A percentile compares a stretch with the other conserved stretches of the same genome.
phyloP scores from a whole-genome alignment of 2,113 vertebrate species.

The Misgurnus anguillicaudatus region DNA sequence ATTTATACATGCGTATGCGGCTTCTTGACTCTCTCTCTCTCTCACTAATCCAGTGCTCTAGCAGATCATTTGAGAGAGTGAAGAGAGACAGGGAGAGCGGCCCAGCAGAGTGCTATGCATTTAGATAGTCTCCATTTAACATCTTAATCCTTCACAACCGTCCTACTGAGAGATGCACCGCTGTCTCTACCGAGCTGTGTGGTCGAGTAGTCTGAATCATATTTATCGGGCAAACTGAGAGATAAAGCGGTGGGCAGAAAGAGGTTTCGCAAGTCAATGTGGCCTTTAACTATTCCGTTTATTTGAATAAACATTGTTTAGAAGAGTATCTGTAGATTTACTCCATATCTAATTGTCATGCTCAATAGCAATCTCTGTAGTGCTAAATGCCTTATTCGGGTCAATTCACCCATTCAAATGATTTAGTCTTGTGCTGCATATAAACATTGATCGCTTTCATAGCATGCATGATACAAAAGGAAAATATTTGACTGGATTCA shows the following conservation, averaged over 20 bases:
- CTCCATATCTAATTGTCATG: conserved; percentile 52
- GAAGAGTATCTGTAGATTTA: background rate
- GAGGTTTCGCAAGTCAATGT: background rate
- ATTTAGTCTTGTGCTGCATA: conserved; percentile 39
- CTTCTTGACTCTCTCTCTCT: conserved; percentile 66
- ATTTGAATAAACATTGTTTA: too few relatives aligned
- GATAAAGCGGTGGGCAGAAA: background rate
- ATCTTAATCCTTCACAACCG: conserved; percentile 74
- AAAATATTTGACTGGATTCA: conserved; percentile 62
- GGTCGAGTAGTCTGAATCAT: background rate
- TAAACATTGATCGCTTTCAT: conserved; percentile 48
- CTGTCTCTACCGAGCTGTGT: background rate
- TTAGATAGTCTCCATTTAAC: conserved; percentile 71
- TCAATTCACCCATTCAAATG: background rate
- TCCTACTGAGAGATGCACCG: conserved; percentile 65
- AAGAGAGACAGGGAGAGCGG: conserved; percentile 70
- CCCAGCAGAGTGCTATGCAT: conserved; percentile 69
- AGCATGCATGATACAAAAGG: conserved; percentile 69
- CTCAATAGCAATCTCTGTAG: background rate
- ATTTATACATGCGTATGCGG: conserved; percentile 90
- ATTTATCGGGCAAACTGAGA: background rate
- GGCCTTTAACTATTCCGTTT: background rate
- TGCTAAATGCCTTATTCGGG: background rate
- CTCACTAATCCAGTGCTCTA: conserved; percentile 79
- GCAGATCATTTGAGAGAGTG: conserved; percentile 81